Conservation (phyloP, 2,113 vertebrate species). For the mouse (Mus musculus) region GRCm39 chr15:79952001-79952500, state of each 20-base stretch:
- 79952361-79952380: neutral
- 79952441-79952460: neutral
- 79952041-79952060: neutral
- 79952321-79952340: neutral
- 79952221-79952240: neutral
- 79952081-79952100: neutral
- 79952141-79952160: neutral
- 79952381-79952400: neutral
- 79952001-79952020: neutral
- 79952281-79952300: neutral
- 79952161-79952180: neutral
- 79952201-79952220: neutral
- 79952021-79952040: neutral
- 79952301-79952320: neutral
- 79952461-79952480: neutral
- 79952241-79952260: neutral
- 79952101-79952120: neutral
- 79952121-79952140: neutral
- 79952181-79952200: neutral
- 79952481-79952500: neutral
- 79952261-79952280: neutral
- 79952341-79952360: neutral
- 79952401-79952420: neutral
- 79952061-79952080: neutral
- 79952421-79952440: neutral